Evolutionary conservation across 1,140 invertebrate species (phyloP), one percentile per base, ranked within the genome.

Genomic region (Euura lappo): DNA sequence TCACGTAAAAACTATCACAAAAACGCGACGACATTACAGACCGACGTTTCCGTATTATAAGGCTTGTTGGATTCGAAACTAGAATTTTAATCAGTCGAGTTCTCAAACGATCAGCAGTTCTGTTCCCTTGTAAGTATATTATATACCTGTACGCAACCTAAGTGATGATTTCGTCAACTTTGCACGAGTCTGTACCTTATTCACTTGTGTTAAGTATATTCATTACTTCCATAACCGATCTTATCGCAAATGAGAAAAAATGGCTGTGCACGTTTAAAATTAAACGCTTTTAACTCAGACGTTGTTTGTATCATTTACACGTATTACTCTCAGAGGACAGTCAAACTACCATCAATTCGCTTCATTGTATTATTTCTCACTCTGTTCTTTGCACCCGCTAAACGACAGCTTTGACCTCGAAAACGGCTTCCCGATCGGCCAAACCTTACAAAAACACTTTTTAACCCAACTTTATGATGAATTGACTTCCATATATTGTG

Each of bases 51-150:
- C 51, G 51, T 60, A 6, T 60, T 11, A 8, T 60, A 60, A 60
- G 13, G 51, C 51, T 60, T 11, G 51, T 60, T 60, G 4, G 51
- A n/a, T 60, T 60, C 13, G 51, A 60, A 4, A 60, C 13, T 60
- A 60, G 51, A 60, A 60, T 60, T 60, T 60, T 60, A 60, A 60
- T 11, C 51, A 60, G 51, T 60, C 51, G 13, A 60, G 51, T 60
- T 60, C 13, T 6, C 51, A 11, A 60, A 60, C 51, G 51, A 11
- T 60, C 51, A 60, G 51, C 5, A 60, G 51, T 60, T n/a, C 3
- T 60, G 13, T n/a, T 11, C 8, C 3, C 51, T 60, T 28, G 28
- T 28, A 28, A 28, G 28, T 28, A 28, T 28, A 28, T 28, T 28
- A 28, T 28, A 28, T 28, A 28, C 28, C 10, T n/a, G 13, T 60